phyloP scores from a whole-genome alignment of 2,888 invertebrate species.

The Macrophya alboannulata region DNA sequence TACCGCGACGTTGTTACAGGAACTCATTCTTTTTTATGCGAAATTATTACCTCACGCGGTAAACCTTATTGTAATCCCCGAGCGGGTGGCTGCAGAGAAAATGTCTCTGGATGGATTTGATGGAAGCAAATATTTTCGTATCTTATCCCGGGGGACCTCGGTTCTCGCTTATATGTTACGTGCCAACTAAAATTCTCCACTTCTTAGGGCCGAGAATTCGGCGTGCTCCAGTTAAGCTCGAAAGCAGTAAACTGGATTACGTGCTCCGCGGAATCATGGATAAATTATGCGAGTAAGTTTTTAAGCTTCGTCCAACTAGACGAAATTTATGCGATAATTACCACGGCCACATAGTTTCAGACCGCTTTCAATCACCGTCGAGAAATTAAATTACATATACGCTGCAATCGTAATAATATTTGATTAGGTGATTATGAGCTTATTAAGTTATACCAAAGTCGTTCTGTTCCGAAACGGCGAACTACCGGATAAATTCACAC shows the following conservation, averaged over 20 bases:
- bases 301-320: neutral
- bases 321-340: neutral
- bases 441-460: neutral
- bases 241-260: conserved; percentile 27
- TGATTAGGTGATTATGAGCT: neutral
- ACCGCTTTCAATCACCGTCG: neutral
- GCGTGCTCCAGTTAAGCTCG: conserved; percentile 23
- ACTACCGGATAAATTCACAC: neutral
- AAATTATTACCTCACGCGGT: conserved; percentile 2
- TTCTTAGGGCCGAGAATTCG: neutral
- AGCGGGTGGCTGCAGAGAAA: neutral
- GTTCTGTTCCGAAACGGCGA: neutral
- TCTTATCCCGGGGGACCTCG: neutral
- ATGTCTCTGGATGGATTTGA: neutral
- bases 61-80: neutral
- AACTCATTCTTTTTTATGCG: neutral
- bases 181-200: conserved; percentile 57
- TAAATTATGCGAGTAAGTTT: conserved; percentile 10
- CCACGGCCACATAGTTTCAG: neutral
- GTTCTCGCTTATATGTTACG: neutral
- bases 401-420: neutral
- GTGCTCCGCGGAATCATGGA: conserved; percentile 2
- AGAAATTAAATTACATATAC: neutral
- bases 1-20: neutral
- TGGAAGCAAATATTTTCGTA: neutral